A percentile compares a stretch with the other conserved stretches of the same genome.
These are phyloP conservation scores for Platycheirus rosarum DNA, from an alignment of 2,888 invertebrate genomes.

Conservation along the genomic window DNA sequence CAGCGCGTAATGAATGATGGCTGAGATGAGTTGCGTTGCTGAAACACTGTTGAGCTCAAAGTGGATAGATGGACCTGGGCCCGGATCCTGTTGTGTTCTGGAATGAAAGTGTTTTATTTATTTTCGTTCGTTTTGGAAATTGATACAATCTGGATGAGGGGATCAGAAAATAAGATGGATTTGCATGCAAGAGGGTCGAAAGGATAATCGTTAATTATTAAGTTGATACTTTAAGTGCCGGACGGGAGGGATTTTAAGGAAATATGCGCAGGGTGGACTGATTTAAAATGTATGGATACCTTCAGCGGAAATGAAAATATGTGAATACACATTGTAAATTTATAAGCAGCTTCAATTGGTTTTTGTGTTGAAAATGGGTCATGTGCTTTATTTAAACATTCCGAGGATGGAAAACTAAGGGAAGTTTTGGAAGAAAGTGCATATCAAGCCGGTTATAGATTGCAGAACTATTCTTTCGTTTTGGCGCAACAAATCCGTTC, in stretches of 20 bases:
- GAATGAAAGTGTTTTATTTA: slow-evolving; percentile 62
- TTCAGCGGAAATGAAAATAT: slow-evolving; percentile 21
- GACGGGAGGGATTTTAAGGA: slow-evolving; percentile 42
- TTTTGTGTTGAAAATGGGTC: slow-evolving; percentile 10
- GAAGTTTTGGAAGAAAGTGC: too few relatives aligned
- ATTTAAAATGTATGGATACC: slow-evolving; percentile 37
- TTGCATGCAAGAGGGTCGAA: slow-evolving; percentile 64
- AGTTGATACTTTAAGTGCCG: slow-evolving; percentile 65
- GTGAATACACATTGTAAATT: not conserved
- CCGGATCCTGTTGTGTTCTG: not conserved
- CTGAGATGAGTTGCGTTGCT: slow-evolving; percentile 55
- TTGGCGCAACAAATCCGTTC: too few relatives aligned
- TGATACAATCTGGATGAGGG: slow-evolving; percentile 41
- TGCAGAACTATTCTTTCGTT: too few relatives aligned
- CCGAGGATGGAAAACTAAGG: too few relatives aligned
- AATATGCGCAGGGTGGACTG: slow-evolving; percentile 3
- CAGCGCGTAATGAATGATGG: slow-evolving; percentile 67
- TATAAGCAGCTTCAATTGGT: slow-evolving; percentile 17
- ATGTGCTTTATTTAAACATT: not conserved
- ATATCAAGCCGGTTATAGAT: too few relatives aligned
- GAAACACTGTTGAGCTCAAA: not conserved
- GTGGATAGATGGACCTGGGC: slow-evolving; percentile 12
- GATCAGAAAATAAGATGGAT: slow-evolving; percentile 52
- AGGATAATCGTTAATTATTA: slow-evolving; percentile 71
- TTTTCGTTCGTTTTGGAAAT: slow-evolving; percentile 33